Conservation (phyloP, 53 echinoderm and acorn worm species). For the Holothuria scabra region DNA sequence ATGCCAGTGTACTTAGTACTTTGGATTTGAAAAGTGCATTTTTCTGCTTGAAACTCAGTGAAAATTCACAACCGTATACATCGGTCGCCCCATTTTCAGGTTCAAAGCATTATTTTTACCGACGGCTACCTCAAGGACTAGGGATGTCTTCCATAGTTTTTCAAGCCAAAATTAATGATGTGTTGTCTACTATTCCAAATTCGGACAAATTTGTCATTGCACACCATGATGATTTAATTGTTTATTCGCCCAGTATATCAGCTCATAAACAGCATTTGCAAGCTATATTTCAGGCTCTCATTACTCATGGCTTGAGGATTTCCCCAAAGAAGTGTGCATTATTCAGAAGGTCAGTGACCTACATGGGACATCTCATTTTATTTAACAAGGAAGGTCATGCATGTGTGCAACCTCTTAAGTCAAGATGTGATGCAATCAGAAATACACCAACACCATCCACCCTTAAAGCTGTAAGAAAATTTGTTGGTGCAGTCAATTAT, state of each 20-base stretch:
- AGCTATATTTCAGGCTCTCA: neutral
- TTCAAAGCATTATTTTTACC: constrained; percentile 60
- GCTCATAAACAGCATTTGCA: constrained; percentile 18
- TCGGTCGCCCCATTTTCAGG: constrained; percentile 63
- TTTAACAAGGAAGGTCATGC: constrained; percentile 14
- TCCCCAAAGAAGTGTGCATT: constrained; percentile 35
- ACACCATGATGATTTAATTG: constrained; percentile 44
- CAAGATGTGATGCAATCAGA: constrained; percentile 15
- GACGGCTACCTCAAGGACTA: constrained; percentile 28
- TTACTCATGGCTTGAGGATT: neutral
- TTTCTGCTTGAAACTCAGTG: no score
- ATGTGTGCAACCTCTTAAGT: neutral
- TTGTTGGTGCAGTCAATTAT: constrained; percentile 52
- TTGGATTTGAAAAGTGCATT: no score
- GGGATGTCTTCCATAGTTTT: no score
- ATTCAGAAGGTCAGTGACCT: constrained; percentile 16
- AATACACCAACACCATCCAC: neutral
- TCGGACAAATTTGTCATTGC: constrained; percentile 6
- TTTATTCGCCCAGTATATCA: neutral
- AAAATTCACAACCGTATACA: no score
- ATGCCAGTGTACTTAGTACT: neutral
- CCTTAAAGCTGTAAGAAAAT: constrained; percentile 15
- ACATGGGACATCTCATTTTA: constrained; percentile 45
- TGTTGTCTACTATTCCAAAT: neutral
- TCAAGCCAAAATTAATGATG: constrained; percentile 19